Base-by-base conservation (phyloP, 1,140 invertebrate genomes). In the Pectinophora gossypiella region DNA sequence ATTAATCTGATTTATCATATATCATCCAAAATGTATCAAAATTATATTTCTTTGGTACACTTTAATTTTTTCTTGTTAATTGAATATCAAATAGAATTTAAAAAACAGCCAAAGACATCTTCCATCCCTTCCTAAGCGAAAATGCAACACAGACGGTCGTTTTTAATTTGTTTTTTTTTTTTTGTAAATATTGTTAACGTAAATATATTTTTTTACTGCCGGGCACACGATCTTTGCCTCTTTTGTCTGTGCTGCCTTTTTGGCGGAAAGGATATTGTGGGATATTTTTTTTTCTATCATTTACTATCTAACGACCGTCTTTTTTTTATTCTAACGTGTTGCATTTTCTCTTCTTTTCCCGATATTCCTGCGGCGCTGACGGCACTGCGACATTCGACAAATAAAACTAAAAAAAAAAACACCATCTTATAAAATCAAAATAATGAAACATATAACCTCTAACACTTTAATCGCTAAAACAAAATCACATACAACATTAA, bases 141-240 rank as follows among this genome's bases (percentile, higher is more conserved):
- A 85, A 85, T 85, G 82, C 82, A 85, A 85, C 82, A 85, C 82
- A 85, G 82, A 86, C 82, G 82, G 79, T 85, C 78, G 71, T 74
- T 62, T 54, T 45, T 64, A 52, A 51, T 56, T 44, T 49, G 13
- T 20, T 7, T 55, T 59, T 56, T 22, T 61, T 57, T 54, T 48
- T 42, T 54, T 52, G 40, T 51, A 57, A 38, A 40, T 21, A 46
- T 44, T 27, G 59, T 64, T 7, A 32, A 51, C 50, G 42, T 56
- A 16, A 27, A 21, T 47, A 52, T 50, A 48, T 19, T 44, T n/a
- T n/a, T n/a, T 54, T 63, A 47, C 38, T 21, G 36, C 15, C 20
- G 36, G 48, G 50, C 50, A 45, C 42, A 52, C 23, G 40, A 20
- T 20, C 12, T 44, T 44, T 47, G 15, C 19, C 19, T 44, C 36